These are phyloP conservation scores for Channa argus DNA, from an alignment of 2,113 vertebrate species.

Conservation along the genomic window DNA sequence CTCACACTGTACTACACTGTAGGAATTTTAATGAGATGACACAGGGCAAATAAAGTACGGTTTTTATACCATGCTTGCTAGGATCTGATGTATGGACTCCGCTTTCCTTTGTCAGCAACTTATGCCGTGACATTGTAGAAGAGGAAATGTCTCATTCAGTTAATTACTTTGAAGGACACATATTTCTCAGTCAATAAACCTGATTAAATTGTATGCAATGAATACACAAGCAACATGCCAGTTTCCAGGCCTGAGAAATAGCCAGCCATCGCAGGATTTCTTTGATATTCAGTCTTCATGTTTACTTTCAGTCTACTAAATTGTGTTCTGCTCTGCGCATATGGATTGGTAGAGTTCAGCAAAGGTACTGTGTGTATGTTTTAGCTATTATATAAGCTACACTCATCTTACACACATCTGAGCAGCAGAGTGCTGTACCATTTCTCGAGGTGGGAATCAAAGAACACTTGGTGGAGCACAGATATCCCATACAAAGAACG, in stretches of 20 bases:
- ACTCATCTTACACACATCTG: too few relatives aligned
- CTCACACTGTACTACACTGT: too few relatives aligned
- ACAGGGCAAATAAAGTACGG: constrained; percentile 9
- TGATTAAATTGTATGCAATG: constrained; percentile 67
- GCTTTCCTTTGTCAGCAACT: constrained; percentile 48
- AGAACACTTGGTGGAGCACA: neutral
- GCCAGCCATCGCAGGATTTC: constrained; percentile 35
- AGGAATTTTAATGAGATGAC: constrained; percentile 20
- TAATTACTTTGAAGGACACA: constrained; percentile 56
- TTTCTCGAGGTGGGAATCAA: constrained; percentile 9
- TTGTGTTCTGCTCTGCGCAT: constrained; percentile 30
- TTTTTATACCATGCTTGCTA: neutral
- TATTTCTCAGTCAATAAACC: constrained; percentile 60
- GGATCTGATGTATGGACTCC: constrained; percentile 36
- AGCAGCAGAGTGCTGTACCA: too few relatives aligned
- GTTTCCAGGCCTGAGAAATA: constrained; percentile 50
- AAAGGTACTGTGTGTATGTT: constrained; percentile 2
- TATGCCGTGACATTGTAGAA: constrained; percentile 28
- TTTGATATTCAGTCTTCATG: constrained; percentile 1
- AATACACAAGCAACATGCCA: constrained; percentile 54
- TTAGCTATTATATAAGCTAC: neutral
- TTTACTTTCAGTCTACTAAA: constrained; percentile 8
- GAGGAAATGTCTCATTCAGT: constrained; percentile 59
- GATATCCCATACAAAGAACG: constrained; percentile 18
- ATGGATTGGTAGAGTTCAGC: constrained; percentile 39